These are phyloP conservation scores for Lycia hirtaria DNA, from an alignment of 2,888 invertebrate species.

Conservation along the genomic window DNA sequence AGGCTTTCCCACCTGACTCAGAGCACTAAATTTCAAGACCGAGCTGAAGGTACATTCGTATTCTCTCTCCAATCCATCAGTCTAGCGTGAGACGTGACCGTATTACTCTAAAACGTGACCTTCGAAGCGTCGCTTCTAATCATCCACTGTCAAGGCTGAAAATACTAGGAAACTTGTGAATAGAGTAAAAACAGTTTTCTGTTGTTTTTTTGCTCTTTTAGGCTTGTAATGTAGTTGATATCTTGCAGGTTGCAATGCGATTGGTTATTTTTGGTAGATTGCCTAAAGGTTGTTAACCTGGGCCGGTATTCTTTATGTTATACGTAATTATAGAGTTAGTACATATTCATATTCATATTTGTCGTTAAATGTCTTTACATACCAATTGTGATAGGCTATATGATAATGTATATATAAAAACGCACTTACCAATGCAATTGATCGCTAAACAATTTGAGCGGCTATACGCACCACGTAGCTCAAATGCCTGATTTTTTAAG, in stretches of 20 bases:
- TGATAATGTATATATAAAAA: no score
- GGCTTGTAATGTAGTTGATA: background rate
- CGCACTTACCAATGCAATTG: no score
- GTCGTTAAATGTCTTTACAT: no score
- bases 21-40: background rate
- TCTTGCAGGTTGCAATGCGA: background rate
- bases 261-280: background rate
- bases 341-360: no score
- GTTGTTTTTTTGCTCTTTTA: background rate
- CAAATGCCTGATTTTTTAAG: no score
- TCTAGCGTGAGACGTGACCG: conserved; percentile 20
- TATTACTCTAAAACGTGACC: conserved; percentile 24
- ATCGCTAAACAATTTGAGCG: no score
- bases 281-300: background rate
- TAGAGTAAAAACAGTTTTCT: conserved; percentile 4
- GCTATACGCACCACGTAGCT: no score
- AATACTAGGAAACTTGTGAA: conserved; percentile 20
- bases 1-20: background rate
- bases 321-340: no score
- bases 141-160: conserved; percentile 26
- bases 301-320: background rate
- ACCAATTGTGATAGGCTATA: no score
- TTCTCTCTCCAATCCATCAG: conserved; percentile 20
- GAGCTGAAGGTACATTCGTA: conserved; percentile 1
- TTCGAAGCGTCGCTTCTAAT: conserved; percentile 23